phyloP scores from a whole-genome alignment of 2,888 invertebrate species.

The Drosophila stalkeri region DNA sequence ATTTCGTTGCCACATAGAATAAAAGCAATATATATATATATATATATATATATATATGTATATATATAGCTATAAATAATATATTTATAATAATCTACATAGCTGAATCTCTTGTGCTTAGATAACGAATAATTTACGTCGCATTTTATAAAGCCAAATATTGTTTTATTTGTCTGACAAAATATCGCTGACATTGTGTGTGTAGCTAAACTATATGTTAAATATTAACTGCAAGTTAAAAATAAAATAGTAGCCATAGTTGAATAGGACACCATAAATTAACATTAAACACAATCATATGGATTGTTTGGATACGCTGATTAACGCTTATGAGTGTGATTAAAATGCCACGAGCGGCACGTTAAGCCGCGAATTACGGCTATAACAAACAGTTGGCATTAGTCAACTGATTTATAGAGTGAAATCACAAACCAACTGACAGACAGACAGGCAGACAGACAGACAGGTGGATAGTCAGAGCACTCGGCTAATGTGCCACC shows the following conservation, averaged over 20 bases:
- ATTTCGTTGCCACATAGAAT: slow-evolving; percentile 26
- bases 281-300: slow-evolving; percentile 19
- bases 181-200: slow-evolving; percentile 50
- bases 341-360: slow-evolving; percentile 65
- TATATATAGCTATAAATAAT: background rate
- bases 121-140: slow-evolving; percentile 57
- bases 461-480: background rate
- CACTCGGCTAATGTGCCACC: slow-evolving; percentile 12
- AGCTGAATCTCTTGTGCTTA: slow-evolving; percentile 40
- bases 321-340: slow-evolving; percentile 42
- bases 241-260: background rate
- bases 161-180: slow-evolving; percentile 44
- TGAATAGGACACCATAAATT: slow-evolving; percentile 36
- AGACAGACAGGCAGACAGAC: background rate
- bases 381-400: slow-evolving; percentile 14
- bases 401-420: slow-evolving; percentile 43
- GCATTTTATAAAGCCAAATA: slow-evolving; percentile 59
- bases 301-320: slow-evolving; percentile 35
- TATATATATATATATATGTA: slow-evolving; percentile 5
- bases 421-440: slow-evolving; percentile 7
- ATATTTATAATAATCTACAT: slow-evolving; percentile 1
- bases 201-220: slow-evolving; percentile 15
- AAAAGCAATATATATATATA: slow-evolving; percentile 9
- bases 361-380: slow-evolving; percentile 29
- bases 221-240: slow-evolving; percentile 9